Conservation (phyloP, 2,113 vertebrate species). For the Cercopithecus mona region DNA sequence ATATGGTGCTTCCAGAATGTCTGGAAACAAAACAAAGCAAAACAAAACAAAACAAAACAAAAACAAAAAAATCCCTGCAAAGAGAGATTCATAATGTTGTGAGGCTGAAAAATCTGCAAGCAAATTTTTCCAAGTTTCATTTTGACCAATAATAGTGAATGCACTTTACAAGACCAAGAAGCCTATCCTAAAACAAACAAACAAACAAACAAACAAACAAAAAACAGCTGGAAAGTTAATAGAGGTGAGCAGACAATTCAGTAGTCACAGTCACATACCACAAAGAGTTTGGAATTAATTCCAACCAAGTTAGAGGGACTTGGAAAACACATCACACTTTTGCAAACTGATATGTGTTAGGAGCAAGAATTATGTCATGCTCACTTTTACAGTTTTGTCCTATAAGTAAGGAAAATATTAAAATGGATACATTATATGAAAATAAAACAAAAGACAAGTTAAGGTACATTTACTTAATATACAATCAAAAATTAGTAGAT, state of each 20-base stretch:
- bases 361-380: not conserved
- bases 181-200: not conserved
- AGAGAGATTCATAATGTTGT: not conserved
- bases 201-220: too few species aligned
- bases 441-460: not conserved
- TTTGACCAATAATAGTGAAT: not conserved
- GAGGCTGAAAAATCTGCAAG: not conserved
- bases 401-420: not conserved
- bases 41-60: not conserved
- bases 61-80: not conserved
- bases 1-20: not conserved
- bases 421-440: not conserved
- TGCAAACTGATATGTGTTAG: not conserved
- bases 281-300: not conserved
- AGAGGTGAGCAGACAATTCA: not conserved
- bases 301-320: not conserved
- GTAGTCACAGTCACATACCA: too few species aligned
- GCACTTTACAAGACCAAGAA: not conserved
- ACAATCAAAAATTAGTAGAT: not conserved
- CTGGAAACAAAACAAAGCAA: not conserved
- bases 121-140: not conserved
- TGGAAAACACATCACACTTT: not conserved
- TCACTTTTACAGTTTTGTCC: not conserved
- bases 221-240: too few species aligned
- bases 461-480: not conserved